Evolutionary conservation across 2,113 vertebrate species (phyloP).

Genomic region (Phodopus roborovskii): DNA sequence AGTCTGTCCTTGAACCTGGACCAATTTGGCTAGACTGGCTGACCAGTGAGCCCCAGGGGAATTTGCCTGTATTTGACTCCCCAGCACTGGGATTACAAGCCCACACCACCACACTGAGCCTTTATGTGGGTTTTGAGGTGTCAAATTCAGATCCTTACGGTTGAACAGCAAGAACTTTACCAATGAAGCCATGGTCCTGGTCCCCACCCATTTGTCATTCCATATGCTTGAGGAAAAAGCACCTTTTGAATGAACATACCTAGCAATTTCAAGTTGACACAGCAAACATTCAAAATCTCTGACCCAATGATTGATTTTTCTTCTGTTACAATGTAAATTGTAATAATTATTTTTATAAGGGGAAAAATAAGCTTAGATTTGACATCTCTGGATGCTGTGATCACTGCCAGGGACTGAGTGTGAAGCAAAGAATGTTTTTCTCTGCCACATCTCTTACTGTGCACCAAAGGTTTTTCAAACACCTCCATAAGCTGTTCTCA

Average conservation of each 20-base stretch:
- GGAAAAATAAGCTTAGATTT: background rate
- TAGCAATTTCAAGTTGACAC: background rate
- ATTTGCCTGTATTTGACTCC: background rate
- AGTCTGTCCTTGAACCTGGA: background rate
- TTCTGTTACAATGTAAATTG: background rate
- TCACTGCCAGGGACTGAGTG: background rate
- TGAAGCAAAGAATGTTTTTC: background rate
- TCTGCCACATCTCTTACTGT: background rate
- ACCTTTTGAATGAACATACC: background rate
- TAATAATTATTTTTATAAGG: background rate
- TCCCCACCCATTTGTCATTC: fast-evolving
- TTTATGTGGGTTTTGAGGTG: background rate
- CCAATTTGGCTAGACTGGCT: background rate
- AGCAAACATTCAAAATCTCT: background rate
- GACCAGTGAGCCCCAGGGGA: background rate
- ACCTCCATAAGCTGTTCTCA: background rate
- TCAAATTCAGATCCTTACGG: background rate
- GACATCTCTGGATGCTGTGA: background rate
- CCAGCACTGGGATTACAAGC: background rate
- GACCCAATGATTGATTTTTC: background rate
- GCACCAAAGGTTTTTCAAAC: background rate
- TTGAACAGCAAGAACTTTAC: background rate
- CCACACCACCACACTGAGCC: background rate
- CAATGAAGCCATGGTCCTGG: no score
- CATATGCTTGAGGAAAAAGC: background rate